Evolutionary conservation across 2,113 vertebrate genomes (phyloP).

Genomic region (Ascaphus truei): DNA sequence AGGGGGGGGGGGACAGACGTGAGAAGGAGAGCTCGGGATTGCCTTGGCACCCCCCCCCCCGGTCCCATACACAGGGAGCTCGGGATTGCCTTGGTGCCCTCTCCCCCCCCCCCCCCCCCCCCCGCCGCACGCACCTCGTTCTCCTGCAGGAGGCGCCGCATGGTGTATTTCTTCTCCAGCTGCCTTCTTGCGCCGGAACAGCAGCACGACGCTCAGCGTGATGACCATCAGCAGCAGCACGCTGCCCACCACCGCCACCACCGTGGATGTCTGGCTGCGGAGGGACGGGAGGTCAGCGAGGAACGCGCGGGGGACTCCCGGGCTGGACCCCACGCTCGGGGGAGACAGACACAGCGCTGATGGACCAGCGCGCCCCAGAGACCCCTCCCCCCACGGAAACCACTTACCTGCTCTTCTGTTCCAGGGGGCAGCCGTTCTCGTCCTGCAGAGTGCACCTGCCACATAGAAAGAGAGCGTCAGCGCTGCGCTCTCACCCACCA

Average conservation of each 20-base stretch:
- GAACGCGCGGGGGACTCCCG: not conserved
- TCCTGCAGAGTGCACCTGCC: conserved; percentile 79
- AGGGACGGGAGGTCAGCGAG: not conserved
- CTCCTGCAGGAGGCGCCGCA: conserved; percentile 84
- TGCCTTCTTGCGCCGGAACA: conserved; percentile 76
- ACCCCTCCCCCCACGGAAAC: not conserved
- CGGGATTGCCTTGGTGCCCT: not conserved
- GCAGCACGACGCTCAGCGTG: conserved; percentile 67
- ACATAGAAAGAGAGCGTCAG: conserved; percentile 28
- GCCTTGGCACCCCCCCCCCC: not conserved
- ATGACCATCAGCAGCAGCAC: conserved; percentile 76
- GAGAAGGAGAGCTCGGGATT: no score
- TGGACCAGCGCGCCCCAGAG: no score
- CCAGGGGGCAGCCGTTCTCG: conserved; percentile 80
- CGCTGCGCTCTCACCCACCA: no score
- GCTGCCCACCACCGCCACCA: conserved; percentile 79
- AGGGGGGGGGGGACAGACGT: not conserved
- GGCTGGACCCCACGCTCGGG: no score
- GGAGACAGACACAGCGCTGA: no score
- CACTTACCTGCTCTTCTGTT: conserved; percentile 78
- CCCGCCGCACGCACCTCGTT: conserved; percentile 66
- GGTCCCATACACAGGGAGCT: not conserved
- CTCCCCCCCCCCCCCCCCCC: not conserved
- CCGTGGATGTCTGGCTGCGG: conserved; percentile 77
- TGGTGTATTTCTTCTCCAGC: conserved; percentile 79